phyloP scores from a whole-genome alignment of 2,797 vertebrate genomes.

The Mormyrops attenuatus region DNA sequence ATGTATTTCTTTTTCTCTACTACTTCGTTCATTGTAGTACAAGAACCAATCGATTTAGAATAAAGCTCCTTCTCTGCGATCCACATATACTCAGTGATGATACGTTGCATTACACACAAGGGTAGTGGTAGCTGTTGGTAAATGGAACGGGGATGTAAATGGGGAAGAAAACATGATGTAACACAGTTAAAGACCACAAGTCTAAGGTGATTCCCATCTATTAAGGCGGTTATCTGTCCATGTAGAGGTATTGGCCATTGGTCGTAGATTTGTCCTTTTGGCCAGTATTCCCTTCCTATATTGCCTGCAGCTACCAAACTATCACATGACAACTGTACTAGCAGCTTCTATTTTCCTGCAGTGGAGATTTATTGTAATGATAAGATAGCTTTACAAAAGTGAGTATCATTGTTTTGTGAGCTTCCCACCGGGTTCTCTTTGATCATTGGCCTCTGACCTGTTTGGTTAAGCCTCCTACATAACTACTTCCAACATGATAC shows the following conservation, averaged over 20 bases:
- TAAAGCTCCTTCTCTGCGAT: neutral
- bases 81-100: neutral
- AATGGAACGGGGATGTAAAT: constrained; percentile 31
- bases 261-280: constrained; percentile 45
- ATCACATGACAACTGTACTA: constrained; percentile 66
- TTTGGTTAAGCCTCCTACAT: constrained; percentile 67
- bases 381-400: constrained; percentile 70
- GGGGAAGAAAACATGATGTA: constrained; percentile 48
- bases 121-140: constrained; percentile 18
- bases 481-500: constrained; percentile 68
- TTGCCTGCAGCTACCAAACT: constrained; percentile 49
- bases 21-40: neutral
- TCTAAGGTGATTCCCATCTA: constrained; percentile 55
- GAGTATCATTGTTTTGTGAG: constrained; percentile 64
- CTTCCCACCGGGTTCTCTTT: constrained; percentile 67
- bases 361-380: constrained; percentile 73
- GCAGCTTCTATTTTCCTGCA: constrained; percentile 54
- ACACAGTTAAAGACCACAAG: constrained; percentile 68
- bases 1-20: neutral
- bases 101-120: constrained; percentile 23
- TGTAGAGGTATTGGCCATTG: constrained; percentile 50
- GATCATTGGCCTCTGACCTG: constrained; percentile 62
- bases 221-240: constrained; percentile 57
- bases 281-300: constrained; percentile 25
- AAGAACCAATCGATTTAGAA: neutral